Percentiles rank a stretch among this genome's conserved stretches.
Evolutionary conservation across 2,888 invertebrate genomes (phyloP).

Genomic region (Epinotia brunnichana): DNA sequence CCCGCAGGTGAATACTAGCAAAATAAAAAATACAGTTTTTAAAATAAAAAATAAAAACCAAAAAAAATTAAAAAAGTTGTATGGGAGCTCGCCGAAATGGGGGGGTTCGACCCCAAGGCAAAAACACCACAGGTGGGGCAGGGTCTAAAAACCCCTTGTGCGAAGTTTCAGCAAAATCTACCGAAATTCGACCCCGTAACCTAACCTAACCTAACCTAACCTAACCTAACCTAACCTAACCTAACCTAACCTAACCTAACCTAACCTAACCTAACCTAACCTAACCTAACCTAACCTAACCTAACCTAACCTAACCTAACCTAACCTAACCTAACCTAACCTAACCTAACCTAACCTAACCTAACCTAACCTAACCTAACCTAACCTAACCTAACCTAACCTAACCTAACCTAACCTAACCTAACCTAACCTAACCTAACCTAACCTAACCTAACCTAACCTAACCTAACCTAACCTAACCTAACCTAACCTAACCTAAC

Average conservation of each 20-base stretch:
- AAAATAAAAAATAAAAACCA: too few species aligned
- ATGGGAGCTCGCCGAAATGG: too few species aligned
- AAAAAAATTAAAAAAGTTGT: too few species aligned
- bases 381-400: conserved; percentile 21
- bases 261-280: conserved; percentile 21
- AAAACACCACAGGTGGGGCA: too few species aligned
- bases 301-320: conserved; percentile 21
- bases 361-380: conserved; percentile 21
- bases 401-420: conserved; percentile 21
- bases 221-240: conserved; percentile 21
- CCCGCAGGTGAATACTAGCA: too few species aligned
- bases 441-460: conserved; percentile 21
- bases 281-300: conserved; percentile 21
- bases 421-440: conserved; percentile 21
- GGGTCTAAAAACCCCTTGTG: too few species aligned
- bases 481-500: conserved; percentile 21
- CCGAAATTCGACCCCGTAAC: too few species aligned
- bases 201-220: conserved; percentile 20
- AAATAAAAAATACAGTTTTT: too few species aligned
- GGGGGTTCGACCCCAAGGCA: too few species aligned
- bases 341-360: conserved; percentile 21
- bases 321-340: conserved; percentile 21
- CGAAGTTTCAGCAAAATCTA: too few species aligned
- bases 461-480: conserved; percentile 21
- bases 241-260: conserved; percentile 21